Conservation (phyloP, 2,888 invertebrate genomes). For the Didymodactylos carnosus region DNA sequence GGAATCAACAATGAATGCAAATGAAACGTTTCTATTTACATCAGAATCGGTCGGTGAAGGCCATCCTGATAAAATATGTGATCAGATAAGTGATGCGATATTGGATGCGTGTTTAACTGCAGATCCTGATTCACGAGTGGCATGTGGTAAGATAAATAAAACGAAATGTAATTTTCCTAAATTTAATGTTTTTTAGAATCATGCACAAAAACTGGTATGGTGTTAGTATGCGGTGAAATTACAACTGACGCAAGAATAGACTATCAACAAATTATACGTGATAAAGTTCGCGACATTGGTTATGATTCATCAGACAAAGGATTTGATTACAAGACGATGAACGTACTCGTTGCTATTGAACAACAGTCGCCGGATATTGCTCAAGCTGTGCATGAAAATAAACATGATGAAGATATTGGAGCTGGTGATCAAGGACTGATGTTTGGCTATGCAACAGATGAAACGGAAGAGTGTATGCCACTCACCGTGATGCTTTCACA, state of each 20-base stretch:
- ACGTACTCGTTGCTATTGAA: slow-evolving; percentile 84
- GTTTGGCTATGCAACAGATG: slow-evolving; percentile 36
- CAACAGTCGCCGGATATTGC: slow-evolving; percentile 35
- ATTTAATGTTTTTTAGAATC: slow-evolving; percentile 45
- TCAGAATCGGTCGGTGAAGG: slow-evolving; percentile 36
- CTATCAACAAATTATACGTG: slow-evolving; percentile 85
- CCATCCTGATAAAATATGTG: slow-evolving; percentile 38
- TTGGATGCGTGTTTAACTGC: slow-evolving; percentile 59
- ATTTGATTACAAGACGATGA: slow-evolving; percentile 99
- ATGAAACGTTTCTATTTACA: slow-evolving; percentile 29
- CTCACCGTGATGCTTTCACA: slow-evolving; percentile 33
- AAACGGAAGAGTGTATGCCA: slow-evolving; percentile 36
- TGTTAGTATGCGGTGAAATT: slow-evolving; percentile 90
- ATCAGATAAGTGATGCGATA: slow-evolving; percentile 39
- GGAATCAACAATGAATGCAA: too few relatives aligned
- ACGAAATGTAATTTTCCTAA: too few relatives aligned
- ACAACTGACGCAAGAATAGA: slow-evolving; percentile 91
- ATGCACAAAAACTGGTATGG: slow-evolving; percentile 96
- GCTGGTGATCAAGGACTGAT: slow-evolving; percentile 36
- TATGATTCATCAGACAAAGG: slow-evolving; percentile 83
- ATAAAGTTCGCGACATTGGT: slow-evolving; percentile 89
- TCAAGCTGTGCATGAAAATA: slow-evolving; percentile 56
- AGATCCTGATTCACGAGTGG: slow-evolving; percentile 89
- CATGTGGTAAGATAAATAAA: slow-evolving; percentile 46
- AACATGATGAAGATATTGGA: slow-evolving; percentile 29